Conservation (phyloP, 2,113 vertebrate genomes). For the Guaruba guarouba region DNA sequence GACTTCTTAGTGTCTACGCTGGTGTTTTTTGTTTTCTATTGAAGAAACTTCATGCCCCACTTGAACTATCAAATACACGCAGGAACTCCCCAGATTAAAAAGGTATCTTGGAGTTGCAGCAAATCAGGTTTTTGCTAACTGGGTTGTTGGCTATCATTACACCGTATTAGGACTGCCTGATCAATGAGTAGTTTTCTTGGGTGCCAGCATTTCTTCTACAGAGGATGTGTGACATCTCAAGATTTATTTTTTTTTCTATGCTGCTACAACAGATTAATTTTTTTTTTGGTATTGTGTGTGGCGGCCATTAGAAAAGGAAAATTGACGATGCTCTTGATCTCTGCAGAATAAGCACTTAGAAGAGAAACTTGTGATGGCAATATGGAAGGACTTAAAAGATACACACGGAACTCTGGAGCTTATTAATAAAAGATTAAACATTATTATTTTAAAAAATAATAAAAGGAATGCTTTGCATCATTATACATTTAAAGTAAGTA, state of each 20-base stretch:
- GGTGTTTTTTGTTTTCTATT: neutral
- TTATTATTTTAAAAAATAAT: conserved; percentile 61
- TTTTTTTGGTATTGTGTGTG: neutral
- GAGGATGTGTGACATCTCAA: neutral
- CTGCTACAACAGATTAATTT: neutral
- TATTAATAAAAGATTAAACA: conserved; percentile 55
- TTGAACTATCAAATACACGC: neutral
- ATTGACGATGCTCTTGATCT: neutral
- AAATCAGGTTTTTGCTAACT: neutral
- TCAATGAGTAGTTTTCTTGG: neutral
- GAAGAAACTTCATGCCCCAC: neutral
- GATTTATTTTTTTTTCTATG: neutral
- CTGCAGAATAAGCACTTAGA: neutral
- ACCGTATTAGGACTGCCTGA: neutral
- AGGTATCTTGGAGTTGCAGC: neutral
- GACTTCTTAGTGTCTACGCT: neutral
- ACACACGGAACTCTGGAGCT: neutral
- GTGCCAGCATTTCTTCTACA: neutral
- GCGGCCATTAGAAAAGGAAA: neutral
- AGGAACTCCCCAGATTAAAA: neutral
- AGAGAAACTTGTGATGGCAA: neutral
- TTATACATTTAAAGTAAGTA: conserved; percentile 42
- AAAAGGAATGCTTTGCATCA: conserved; percentile 46
- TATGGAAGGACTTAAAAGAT: neutral
- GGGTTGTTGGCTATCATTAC: neutral